Evolutionary conservation across 2,797 vertebrate species (phyloP).

Genomic region (Lagorchestes hirsutus): DNA sequence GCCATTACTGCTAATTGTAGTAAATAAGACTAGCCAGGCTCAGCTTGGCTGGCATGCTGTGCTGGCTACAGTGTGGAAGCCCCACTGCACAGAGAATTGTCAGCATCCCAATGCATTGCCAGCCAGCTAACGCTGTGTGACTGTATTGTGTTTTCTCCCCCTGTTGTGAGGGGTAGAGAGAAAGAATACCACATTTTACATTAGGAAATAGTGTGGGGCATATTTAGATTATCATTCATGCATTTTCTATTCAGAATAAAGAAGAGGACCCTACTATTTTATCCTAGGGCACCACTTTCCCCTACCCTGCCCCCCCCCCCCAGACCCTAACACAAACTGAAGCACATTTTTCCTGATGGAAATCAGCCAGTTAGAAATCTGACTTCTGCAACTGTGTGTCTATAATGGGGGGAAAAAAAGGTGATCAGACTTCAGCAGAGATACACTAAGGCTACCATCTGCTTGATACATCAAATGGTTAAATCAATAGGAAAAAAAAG

Average conservation of each 20-base stretch:
- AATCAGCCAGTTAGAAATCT: conserved; percentile 5
- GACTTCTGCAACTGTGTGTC: neutral
- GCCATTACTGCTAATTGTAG: conserved; percentile 76
- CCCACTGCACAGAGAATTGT: neutral
- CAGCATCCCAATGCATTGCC: conserved; percentile 19
- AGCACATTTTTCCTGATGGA: conserved; percentile 7
- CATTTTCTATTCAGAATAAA: neutral
- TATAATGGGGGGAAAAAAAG: neutral
- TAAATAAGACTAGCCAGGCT: conserved; percentile 61
- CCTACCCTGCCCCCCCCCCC: neutral
- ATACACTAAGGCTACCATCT: neutral
- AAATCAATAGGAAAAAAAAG: neutral
- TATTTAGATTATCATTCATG: neutral
- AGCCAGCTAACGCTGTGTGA: neutral
- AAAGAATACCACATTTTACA: neutral
- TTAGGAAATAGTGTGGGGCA: conserved; percentile 5
- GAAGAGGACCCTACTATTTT: neutral
- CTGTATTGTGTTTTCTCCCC: neutral
- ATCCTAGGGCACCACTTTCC: neutral
- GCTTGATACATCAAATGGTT: neutral
- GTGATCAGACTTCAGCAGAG: neutral
- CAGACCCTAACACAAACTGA: neutral
- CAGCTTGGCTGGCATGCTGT: conserved; percentile 71
- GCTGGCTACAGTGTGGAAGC: conserved; percentile 31
- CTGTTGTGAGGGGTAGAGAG: conserved; percentile 11